Percentiles rank a stretch among this genome's conserved stretches.
These are phyloP conservation scores for Sardinella longiceps DNA, from an alignment of 2,797 vertebrate genomes.

Conservation along the genomic window DNA sequence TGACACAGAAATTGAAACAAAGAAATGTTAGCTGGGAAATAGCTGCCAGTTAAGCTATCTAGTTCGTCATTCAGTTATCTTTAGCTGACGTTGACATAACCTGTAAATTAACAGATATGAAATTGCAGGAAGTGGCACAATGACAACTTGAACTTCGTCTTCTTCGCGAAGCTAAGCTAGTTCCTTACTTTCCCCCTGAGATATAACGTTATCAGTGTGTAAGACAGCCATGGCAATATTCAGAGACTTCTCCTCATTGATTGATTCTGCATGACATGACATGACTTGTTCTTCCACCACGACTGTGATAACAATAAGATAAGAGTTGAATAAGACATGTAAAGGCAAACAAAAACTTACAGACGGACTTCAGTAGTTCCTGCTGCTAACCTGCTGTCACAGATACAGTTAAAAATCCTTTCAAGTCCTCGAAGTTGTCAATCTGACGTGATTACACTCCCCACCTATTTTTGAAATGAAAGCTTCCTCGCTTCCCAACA, in stretches of 20 bases:
- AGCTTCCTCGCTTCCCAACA: neutral
- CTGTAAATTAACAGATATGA: neutral
- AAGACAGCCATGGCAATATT: neutral
- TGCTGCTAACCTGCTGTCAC: neutral
- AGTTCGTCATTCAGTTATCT: neutral
- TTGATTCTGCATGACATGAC: neutral
- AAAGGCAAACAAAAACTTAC: neutral
- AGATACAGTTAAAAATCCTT: neutral
- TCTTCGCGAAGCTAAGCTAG: neutral
- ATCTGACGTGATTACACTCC: neutral
- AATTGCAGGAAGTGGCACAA: neutral
- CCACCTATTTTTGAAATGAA: neutral
- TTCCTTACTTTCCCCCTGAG: no score
- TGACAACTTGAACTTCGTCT: neutral
- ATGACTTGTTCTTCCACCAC: neutral
- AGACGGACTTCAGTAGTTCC: neutral
- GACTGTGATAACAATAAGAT: neutral
- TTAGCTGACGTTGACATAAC: neutral
- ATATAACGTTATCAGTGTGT: neutral
- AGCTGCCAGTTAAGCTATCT: neutral
- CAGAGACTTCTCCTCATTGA: neutral
- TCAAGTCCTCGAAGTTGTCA: neutral
- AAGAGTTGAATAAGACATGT: neutral
- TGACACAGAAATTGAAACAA: neutral
- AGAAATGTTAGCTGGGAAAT: neutral